These are phyloP conservation scores for Cosmia pyralina DNA, from an alignment of 2,888 invertebrate genomes.

Conservation along the genomic window DNA sequence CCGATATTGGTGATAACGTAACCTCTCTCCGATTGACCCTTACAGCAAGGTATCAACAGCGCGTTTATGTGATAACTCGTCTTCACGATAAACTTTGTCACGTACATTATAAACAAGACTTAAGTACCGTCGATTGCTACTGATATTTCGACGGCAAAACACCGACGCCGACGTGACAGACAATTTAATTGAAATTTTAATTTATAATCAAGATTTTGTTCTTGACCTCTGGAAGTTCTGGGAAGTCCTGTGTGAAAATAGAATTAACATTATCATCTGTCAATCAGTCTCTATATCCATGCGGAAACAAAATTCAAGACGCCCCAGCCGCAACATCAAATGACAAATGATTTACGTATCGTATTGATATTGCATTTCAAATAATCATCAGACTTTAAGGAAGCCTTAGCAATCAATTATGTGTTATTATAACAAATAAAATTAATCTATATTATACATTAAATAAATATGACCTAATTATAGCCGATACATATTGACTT, in stretches of 20 bases:
- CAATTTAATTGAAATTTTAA: slow-evolving; percentile 28
- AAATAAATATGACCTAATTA: slow-evolving; percentile 39
- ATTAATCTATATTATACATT: slow-evolving; percentile 25
- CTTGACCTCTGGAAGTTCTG: slow-evolving; percentile 20
- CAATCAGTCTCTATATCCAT: neutral
- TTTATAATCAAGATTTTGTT: slow-evolving; percentile 17
- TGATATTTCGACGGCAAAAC: slow-evolving; percentile 14
- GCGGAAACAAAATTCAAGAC: slow-evolving; percentile 23
- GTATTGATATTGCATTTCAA: slow-evolving; percentile 27
- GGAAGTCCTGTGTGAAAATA: slow-evolving; percentile 1
- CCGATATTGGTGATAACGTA: slow-evolving; percentile 51
- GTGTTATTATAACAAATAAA: slow-evolving; percentile 6
- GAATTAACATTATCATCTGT: slow-evolving; percentile 1
- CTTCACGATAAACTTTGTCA: slow-evolving; percentile 54
- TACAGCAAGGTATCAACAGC: slow-evolving; percentile 56
- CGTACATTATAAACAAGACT: slow-evolving; percentile 37
- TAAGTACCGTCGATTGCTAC: slow-evolving; percentile 34
- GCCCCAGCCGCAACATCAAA: slow-evolving; percentile 7
- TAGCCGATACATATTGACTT: slow-evolving; percentile 29
- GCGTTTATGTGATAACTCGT: slow-evolving; percentile 50
- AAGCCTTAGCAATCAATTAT: slow-evolving; percentile 18
- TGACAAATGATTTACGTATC: slow-evolving; percentile 23
- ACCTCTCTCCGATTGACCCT: slow-evolving; percentile 57
- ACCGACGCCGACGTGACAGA: slow-evolving; percentile 1
- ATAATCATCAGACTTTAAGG: slow-evolving; percentile 21